Base-by-base conservation (phyloP, 2,113 vertebrate genomes). In the Lathamus discolor region DNA sequence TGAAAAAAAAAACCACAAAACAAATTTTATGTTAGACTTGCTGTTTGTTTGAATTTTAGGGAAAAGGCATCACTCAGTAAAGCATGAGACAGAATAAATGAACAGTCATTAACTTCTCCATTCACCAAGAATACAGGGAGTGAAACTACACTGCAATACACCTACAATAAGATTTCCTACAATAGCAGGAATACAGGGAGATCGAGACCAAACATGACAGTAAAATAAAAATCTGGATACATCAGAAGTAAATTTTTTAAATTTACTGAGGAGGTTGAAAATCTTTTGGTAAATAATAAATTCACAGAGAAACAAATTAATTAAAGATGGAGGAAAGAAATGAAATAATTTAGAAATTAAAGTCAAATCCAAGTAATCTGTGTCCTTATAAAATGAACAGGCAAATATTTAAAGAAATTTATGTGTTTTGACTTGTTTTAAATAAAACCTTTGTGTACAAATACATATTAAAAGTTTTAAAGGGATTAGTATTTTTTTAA, bases 1-100 rank as follows among this genome's bases (percentile, higher is more conserved):
- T 99, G 94, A 64, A 98, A 98, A 94, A 96, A 29, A 98, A 85
- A 97, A 93, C 9, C 93, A 90, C 27, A 98, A 79, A 97, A 39
- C 92, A 9, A 94, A 88, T 90, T 49, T 55, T 93, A 72, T 74
- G 29, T 94, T 64, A 94, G 41, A 3, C 27, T 10, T 10, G n/a
- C 84, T 55, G 7, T 39, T 69, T 62, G 7, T 7, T 69, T 52
- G 6, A n/a, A 27, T 63, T 49, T 51, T 59, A 91, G 10, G 22
- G 31, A 83, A 81, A 87, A 77, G 11, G 16, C 10, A 88, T 46
- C 15, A 18, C 13, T n/a, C 52, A 74, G 9, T 29, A 83, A 75
- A 83, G 15, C 35, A 59, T 37, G 28, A 57, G n/a, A 54, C 51
- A 76, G 11, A 62, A 62, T 62, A 91, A 77, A 90, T 18, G 22